Base-by-base conservation (phyloP, 1,140 invertebrate genomes). In the Aphaenogaster rudis region DNA sequence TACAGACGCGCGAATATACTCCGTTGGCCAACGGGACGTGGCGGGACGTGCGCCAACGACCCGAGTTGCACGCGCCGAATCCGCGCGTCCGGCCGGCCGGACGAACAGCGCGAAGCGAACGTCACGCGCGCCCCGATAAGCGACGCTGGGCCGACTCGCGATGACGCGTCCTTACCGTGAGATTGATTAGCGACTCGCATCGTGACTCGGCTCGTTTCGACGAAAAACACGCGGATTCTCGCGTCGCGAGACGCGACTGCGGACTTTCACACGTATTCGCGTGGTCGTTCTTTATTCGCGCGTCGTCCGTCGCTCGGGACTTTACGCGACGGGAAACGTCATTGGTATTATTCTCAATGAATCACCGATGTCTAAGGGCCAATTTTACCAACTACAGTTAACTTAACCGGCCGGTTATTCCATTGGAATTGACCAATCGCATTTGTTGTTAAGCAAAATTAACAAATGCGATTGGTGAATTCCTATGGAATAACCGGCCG, bases 171-270 rank as follows among this genome's bases (percentile, higher is more conserved):
- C 45, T 79, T 64, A 66, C 11, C 15, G 28, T 21, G 36, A 81
- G 78, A 81, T 81, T 57, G 79, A 81, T 81, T 59, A 81, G 66
- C 79, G 21, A 7, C 54, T 17, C 13, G 54, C 39, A 28, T 28
- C 74, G 33, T 79, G 61, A 79, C 77, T 79, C n/a, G 61, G 61
- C 61, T 66, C n/a, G 33, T 66, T 78, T 79, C 42, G n/a, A 78
- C 21, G 57, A 61, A 39, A 45, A 42, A 28, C 28, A 28, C 28
- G 28, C 28, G 28, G 28, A 28, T 28, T 28, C 28, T 28, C 28
- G 28, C 28, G 28, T 28, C 28, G 28, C 28, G 28, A 28, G 28
- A 28, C 28, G 28, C 28, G 28, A 28, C 28, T 28, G 28, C 28
- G 28, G 28, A 28, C 28, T 28, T 28, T 28, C 28, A 28, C 28